phyloP scores from a whole-genome alignment of 2,113 vertebrate species.

The Thermophis baileyi region DNA sequence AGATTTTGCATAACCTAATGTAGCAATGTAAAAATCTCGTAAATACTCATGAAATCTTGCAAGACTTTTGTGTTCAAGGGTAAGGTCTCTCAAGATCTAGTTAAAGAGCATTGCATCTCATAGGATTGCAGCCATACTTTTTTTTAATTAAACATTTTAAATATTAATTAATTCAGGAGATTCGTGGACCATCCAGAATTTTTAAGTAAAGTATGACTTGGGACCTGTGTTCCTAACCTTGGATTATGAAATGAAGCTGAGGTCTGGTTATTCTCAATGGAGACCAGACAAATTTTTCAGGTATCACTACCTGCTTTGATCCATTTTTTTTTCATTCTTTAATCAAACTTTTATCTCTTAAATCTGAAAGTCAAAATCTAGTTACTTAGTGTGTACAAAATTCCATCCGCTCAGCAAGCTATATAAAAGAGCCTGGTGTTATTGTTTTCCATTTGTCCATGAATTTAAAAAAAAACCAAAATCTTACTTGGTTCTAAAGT shows the following conservation, averaged over 20 bases:
- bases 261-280: background rate
- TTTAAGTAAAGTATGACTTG: background rate
- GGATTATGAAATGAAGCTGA: background rate
- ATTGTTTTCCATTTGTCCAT: background rate
- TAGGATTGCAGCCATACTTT: background rate
- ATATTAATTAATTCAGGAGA: background rate
- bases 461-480: rapidly evolving
- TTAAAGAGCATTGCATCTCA: background rate
- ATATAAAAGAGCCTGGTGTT: background rate
- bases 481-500: constrained; percentile 65
- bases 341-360: background rate
- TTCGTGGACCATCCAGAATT: background rate
- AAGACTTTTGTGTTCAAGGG: background rate
- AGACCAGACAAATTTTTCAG: background rate
- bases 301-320: background rate
- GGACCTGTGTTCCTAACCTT: background rate
- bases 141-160: background rate
- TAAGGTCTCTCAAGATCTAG: background rate
- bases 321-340: background rate
- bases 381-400: background rate
- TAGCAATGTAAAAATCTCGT: background rate
- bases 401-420: background rate
- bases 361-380: background rate
- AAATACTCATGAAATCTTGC: background rate
- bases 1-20: background rate